Percentiles rank a stretch among this genome's conserved stretches.
Conservation (phyloP, 2,888 invertebrate genomes). For the Netelia melanura region DNA sequence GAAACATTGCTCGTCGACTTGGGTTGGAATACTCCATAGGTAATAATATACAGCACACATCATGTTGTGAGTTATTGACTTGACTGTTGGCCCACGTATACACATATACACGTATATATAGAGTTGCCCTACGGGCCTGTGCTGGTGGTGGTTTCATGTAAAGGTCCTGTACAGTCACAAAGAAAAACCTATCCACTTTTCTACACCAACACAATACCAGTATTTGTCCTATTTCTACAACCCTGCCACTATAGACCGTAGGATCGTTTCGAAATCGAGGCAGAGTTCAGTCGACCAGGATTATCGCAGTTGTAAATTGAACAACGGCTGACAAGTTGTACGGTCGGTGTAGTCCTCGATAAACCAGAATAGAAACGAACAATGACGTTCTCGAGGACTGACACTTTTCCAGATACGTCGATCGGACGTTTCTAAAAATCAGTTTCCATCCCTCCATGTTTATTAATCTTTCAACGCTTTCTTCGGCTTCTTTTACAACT, state of each 20-base stretch:
- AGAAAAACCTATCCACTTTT: neutral
- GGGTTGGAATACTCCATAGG: too few relatives aligned
- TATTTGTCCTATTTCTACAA: conserved; percentile 10
- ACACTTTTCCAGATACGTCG: neutral
- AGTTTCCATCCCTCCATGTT: too few relatives aligned
- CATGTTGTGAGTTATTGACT: conserved; percentile 45
- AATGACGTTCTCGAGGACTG: neutral
- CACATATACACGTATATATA: neutral
- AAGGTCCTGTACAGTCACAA: conserved; percentile 1
- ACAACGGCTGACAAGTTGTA: neutral
- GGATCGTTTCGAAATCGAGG: conserved; percentile 4
- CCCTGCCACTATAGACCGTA: neutral
- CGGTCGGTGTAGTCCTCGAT: neutral
- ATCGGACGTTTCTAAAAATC: neutral
- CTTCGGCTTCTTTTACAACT: too few relatives aligned
- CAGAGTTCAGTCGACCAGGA: neutral
- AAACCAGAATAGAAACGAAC: neutral
- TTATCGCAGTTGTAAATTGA: conserved; percentile 15
- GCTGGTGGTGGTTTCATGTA: conserved; percentile 15
- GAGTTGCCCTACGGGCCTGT: neutral
- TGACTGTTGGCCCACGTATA: conserved; percentile 21
- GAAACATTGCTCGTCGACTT: too few relatives aligned
- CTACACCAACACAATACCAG: conserved; percentile 7
- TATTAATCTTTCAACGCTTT: too few relatives aligned
- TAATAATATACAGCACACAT: neutral